Evolutionary conservation across 2,888 invertebrate species (phyloP).

Genomic region (Nebria brevicollis): DNA sequence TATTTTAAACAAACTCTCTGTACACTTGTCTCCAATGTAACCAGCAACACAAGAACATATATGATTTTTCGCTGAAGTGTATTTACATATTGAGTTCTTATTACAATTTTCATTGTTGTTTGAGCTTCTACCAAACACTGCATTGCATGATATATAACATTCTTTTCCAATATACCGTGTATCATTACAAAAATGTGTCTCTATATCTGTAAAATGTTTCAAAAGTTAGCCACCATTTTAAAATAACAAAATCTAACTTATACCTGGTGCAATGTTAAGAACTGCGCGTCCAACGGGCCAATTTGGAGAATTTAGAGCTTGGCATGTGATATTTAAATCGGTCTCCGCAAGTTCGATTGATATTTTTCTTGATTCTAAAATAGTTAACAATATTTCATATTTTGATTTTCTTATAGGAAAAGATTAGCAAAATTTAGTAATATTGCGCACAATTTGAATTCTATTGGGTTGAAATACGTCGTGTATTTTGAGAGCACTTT

Average conservation of each 20-base stretch:
- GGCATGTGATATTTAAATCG: background rate
- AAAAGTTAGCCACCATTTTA: background rate
- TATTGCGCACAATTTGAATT: no score
- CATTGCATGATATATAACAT: constrained; percentile 50
- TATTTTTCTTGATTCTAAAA: constrained; percentile 4
- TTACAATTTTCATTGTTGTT: constrained; percentile 47
- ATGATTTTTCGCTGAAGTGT: constrained; percentile 11
- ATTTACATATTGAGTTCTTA: constrained; percentile 48
- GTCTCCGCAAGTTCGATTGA: background rate
- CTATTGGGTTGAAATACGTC: no score
- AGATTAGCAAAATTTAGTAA: no score
- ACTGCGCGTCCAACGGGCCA: background rate
- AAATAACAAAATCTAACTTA: no score
- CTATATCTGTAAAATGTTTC: background rate
- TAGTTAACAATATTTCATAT: background rate
- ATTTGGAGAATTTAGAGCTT: background rate
- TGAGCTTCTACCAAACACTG: constrained; percentile 31
- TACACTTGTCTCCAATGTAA: constrained; percentile 48
- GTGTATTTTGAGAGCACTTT: no score
- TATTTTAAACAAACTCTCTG: constrained; percentile 11
- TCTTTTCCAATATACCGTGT: constrained; percentile 46
- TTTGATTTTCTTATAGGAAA: no score
- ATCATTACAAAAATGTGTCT: constrained; percentile 15
- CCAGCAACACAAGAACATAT: constrained; percentile 51
- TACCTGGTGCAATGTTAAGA: no score